phyloP scores from a whole-genome alignment of 2,888 invertebrate genomes.

The Epicampocera succincta region DNA sequence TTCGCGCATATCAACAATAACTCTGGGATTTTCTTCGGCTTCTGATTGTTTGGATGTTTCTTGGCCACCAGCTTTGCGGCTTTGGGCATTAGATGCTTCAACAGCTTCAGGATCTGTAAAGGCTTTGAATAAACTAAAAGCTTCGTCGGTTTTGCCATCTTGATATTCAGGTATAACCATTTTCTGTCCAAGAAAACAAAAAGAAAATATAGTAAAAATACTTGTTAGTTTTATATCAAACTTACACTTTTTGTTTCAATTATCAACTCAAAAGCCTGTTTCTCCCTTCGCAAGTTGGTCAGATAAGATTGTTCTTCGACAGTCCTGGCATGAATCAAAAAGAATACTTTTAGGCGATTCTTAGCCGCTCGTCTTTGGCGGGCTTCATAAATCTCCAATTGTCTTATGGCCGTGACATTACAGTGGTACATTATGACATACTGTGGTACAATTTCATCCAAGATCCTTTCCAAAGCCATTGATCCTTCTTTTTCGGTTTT shows the following conservation, averaged over 20 bases:
- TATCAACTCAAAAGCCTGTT: slow-evolving; percentile 95
- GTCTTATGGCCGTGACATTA: slow-evolving; percentile 92
- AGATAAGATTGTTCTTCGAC: slow-evolving; percentile 98
- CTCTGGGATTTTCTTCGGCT: slow-evolving; percentile 85
- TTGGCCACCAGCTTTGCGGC: slow-evolving; percentile 83
- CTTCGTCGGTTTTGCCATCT: slow-evolving; percentile 90
- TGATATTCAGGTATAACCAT: slow-evolving; percentile 94
- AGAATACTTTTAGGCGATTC: slow-evolving; percentile 88
- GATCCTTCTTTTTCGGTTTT: slow-evolving; percentile 87
- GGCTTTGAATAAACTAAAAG: slow-evolving; percentile 80
- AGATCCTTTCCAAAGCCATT: slow-evolving; percentile 87
- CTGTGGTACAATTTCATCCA: slow-evolving; percentile 87
- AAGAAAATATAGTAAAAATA: not conserved
- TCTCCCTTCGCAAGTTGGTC: slow-evolving; percentile 93
- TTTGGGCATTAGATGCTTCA: slow-evolving; percentile 84
- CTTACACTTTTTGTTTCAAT: slow-evolving; percentile 95
- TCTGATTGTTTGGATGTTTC: slow-evolving; percentile 83
- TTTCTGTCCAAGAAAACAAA: slow-evolving; percentile 82
- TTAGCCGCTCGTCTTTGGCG: slow-evolving; percentile 82
- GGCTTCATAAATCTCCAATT: slow-evolving; percentile 92
- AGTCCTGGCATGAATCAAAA: slow-evolving; percentile 94
- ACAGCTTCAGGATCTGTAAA: slow-evolving; percentile 74
- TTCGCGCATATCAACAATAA: slow-evolving; percentile 98
- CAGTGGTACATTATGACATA: slow-evolving; percentile 95
- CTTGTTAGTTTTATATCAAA: not conserved